A percentile compares a stretch with the other conserved stretches of the same genome.
phyloP scores from a whole-genome alignment of 2,797 vertebrate species.

The Austrolebias charrua region DNA sequence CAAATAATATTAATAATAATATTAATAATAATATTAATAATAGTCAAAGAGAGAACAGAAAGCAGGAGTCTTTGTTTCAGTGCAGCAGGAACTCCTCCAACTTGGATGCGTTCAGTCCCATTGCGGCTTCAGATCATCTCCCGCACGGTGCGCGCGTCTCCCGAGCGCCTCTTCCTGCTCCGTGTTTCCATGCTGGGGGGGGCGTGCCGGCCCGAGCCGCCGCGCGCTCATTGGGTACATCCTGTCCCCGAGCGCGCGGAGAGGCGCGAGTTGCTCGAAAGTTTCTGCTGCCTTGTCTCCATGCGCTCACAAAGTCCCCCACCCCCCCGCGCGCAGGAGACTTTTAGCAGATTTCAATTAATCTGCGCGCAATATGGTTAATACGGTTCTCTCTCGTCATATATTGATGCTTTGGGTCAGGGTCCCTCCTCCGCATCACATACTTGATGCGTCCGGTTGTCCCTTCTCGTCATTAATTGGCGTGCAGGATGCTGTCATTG shows the following conservation, averaged over 20 bases:
- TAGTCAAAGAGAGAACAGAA: conserved; percentile 9
- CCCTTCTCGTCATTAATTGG: no score
- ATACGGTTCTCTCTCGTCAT: no score
- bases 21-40: conserved; percentile 31
- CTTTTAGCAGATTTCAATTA: background rate
- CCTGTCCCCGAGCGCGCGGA: conserved; percentile 68
- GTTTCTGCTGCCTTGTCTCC: conserved; percentile 60
- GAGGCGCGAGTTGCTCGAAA: conserved; percentile 59
- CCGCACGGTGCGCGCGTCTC: conserved; percentile 81
- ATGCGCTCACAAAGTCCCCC: conserved; percentile 48
- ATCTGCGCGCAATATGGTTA: no score
- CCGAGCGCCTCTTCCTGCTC: conserved; percentile 77
- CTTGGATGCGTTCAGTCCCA: conserved; percentile 80
- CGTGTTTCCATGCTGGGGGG: conserved; percentile 86
- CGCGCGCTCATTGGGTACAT: conserved; percentile 73
- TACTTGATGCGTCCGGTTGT: no score
- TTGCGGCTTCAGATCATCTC: conserved; percentile 76
- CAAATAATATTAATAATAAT: conserved; percentile 23
- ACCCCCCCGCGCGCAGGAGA: no score
- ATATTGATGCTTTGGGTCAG: no score
- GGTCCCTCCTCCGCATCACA: no score
- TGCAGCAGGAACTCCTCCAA: conserved; percentile 69
- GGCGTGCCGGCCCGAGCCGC: conserved; percentile 82
- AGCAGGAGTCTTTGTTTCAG: conserved; percentile 55
- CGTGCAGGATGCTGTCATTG: no score